Evolutionary conservation across 2,888 invertebrate genomes (phyloP), one percentile per base, ranked within the genome.

Genomic region (Drosophila aldrichi): DNA sequence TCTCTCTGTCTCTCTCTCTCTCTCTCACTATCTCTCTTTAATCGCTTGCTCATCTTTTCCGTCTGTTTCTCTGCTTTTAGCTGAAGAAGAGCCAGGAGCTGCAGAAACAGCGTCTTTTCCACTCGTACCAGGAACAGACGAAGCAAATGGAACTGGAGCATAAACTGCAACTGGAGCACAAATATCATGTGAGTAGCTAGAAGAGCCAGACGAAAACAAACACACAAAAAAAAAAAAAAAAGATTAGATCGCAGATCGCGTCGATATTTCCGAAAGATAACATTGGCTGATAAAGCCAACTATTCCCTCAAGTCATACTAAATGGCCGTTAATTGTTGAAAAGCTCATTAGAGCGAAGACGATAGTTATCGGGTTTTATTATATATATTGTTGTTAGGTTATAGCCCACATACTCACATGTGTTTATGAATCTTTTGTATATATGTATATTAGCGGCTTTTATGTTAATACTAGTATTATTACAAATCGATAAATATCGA

Each of bases 61-160:
- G 20, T 41, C n/a, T 59, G 29, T 32, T 78, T 96, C 14, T 20
- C 14, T 36, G 49, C 18, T 79, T 96, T 90, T 96, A 98, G 97
- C 94, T 98, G 93, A 97, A 97, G 95, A 97, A 97, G 94, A 97
- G 97, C 93, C 98, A 98, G 93, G 97, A 98, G 93, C 94, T 97
- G 91, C 97, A 98, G 93, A 97, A 98, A 92, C 97, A 97, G 94
- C 96, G 97, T 90, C 94, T 98, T 83, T 94, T 97, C 91, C 97
- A 97, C 93, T 97, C 97, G 93, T 98, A 97, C 94, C 97, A 97
- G 93, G 97, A 96, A 90, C 97, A 97, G 93, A 96, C 97, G 90
- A 97, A 97, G 92, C 97, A 97, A 93, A 94, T 98, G 73, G 97
- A 97, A 81, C 96, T 97, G 93, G 96, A 97, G 92, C 98, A 98